Percentiles rank a stretch among this genome's conserved stretches.
Conservation (phyloP, 2,888 invertebrate genomes). For the Tuberolachnus salignus region DNA sequence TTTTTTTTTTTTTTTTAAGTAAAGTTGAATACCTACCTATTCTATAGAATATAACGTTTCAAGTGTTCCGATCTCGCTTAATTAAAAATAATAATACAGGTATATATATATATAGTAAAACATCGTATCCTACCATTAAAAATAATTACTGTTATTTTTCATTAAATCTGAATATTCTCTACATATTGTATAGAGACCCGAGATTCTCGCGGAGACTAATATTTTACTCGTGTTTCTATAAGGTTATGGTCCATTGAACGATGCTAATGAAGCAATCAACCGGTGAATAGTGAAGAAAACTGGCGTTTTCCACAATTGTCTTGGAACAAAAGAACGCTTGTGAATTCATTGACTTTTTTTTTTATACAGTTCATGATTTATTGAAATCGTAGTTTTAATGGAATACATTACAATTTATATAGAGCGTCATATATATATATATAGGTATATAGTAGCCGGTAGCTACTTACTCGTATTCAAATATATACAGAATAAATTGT, state of each 20-base stretch:
- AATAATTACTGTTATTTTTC: slow-evolving; percentile 40
- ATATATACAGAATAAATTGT: no score
- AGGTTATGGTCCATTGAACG: slow-evolving; percentile 40
- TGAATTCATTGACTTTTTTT: slow-evolving; percentile 11
- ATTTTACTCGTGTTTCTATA: neutral
- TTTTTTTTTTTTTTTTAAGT: no score
- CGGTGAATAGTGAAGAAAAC: slow-evolving; percentile 23
- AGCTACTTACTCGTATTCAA: no score
- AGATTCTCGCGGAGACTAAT: neutral
- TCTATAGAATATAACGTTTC: no score
- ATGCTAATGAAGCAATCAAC: slow-evolving; percentile 48
- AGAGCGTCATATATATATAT: neutral
- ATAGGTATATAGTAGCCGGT: no score
- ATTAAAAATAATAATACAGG: neutral
- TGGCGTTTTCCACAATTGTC: neutral
- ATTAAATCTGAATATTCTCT: slow-evolving; percentile 8
- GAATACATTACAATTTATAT: neutral
- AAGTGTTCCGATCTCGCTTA: no score
- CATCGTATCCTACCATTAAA: slow-evolving; percentile 3
- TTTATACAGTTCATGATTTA: slow-evolving; percentile 24
- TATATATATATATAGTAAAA: slow-evolving; percentile 1
- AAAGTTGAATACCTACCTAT: no score
- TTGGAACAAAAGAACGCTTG: slow-evolving; percentile 23
- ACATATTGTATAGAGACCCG: neutral
- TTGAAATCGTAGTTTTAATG: neutral